These are phyloP conservation scores for Holotrichia oblita DNA, from an alignment of 1,140 invertebrate genomes.

Conservation along the genomic window DNA sequence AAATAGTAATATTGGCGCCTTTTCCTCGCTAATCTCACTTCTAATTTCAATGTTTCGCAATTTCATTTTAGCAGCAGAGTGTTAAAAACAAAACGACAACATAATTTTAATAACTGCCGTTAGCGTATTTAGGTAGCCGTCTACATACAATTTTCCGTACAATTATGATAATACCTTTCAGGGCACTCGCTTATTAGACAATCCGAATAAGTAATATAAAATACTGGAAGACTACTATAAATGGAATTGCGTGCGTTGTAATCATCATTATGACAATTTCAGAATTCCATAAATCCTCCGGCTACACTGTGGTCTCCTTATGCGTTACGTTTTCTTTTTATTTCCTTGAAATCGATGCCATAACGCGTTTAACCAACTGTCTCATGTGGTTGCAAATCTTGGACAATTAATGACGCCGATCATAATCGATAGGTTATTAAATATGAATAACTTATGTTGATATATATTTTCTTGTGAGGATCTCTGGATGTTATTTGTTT, in stretches of 20 bases:
- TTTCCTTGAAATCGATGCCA: no score
- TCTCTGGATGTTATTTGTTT: no score
- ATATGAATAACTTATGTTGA: no score
- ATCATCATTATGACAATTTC: slow-evolving; percentile 43
- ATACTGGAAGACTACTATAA: slow-evolving; percentile 41
- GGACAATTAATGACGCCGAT: no score
- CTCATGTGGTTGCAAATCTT: no score
- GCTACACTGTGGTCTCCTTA: slow-evolving; percentile 18
- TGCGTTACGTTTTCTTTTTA: background rate
- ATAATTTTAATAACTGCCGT: slow-evolving; percentile 40
- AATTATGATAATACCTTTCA: slow-evolving; percentile 40
- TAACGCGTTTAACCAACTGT: no score
- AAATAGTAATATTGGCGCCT: slow-evolving; percentile 30
- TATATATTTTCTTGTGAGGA: no score
- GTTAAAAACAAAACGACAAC: slow-evolving; percentile 34
- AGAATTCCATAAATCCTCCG: slow-evolving; percentile 40
- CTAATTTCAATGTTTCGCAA: slow-evolving; percentile 33
- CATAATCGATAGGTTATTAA: no score
- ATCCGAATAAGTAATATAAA: slow-evolving; percentile 41
- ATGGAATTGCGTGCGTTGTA: slow-evolving; percentile 42
- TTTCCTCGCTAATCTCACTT: background rate
- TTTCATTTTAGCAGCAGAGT: background rate
- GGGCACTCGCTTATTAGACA: slow-evolving; percentile 26
- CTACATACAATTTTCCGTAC: slow-evolving; percentile 1
- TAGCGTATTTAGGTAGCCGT: slow-evolving; percentile 40